Conservation (phyloP, 2,113 vertebrate species). For the Petromus typicus region DNA sequence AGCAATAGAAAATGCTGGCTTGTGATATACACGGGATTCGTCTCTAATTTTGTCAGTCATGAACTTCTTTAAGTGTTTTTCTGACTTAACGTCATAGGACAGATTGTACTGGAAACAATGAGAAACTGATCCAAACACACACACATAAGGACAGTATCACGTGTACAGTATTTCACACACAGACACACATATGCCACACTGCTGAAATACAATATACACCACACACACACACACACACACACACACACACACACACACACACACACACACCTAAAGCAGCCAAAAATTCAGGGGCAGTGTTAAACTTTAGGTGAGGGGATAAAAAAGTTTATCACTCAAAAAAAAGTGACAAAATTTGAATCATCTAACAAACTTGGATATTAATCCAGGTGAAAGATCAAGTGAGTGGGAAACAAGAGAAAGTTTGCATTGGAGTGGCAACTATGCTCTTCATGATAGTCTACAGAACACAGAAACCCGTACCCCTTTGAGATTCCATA, state of each 20-base stretch:
- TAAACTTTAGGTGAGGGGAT: not conserved
- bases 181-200: not conserved
- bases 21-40: not conserved
- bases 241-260: not conserved
- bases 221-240: not conserved
- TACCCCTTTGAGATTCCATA: not conserved
- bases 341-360: slow-evolving; percentile 32
- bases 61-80: slow-evolving; percentile 39
- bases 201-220: not conserved
- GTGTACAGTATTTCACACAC: not conserved
- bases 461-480: not conserved
- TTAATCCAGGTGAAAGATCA: not conserved
- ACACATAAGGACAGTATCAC: not conserved
- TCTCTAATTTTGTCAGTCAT: not conserved
- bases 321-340: not conserved
- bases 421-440: not conserved
- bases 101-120: not conserved
- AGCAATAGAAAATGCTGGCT: slow-evolving; percentile 12
- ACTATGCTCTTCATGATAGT: not conserved
- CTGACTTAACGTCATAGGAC: not conserved
- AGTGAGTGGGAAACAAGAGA: not conserved
- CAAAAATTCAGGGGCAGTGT: not conserved
- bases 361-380: not conserved
- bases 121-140: not conserved
- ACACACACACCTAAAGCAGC: not conserved